phyloP scores from a whole-genome alignment of 2,113 vertebrate species.

The Terrapene triunguis region DNA sequence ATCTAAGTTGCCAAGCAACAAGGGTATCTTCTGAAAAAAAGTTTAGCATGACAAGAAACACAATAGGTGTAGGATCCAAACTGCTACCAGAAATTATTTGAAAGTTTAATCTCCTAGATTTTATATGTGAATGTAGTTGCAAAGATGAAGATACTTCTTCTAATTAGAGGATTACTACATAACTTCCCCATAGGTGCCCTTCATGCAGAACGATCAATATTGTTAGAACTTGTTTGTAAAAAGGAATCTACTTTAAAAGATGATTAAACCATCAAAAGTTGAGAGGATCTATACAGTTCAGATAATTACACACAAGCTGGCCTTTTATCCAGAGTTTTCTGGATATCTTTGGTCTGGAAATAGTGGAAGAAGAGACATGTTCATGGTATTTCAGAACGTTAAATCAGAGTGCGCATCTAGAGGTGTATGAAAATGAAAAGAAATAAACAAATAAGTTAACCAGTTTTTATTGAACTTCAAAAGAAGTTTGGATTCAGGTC shows the following conservation, averaged over 20 bases:
- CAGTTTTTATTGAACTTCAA: background rate
- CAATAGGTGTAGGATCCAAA: background rate
- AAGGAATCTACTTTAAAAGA: background rate
- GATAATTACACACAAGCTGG: background rate
- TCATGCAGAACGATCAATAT: background rate
- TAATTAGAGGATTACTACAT: background rate
- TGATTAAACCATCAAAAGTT: background rate
- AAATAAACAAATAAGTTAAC: background rate
- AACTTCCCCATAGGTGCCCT: background rate
- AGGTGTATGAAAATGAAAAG: background rate
- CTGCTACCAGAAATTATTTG: background rate
- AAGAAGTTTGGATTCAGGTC: background rate
- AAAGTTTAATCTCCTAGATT: constrained; percentile 33
- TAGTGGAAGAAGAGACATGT: background rate
- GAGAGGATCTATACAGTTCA: background rate
- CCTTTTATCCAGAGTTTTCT: background rate
- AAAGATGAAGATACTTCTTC: background rate
- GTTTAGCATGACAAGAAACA: background rate
- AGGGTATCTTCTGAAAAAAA: constrained; percentile 61
- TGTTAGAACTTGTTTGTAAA: background rate
- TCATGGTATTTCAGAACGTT: background rate
- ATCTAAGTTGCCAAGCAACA: constrained; percentile 39
- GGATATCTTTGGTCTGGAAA: background rate
- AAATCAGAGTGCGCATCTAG: background rate
- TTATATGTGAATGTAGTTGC: background rate